phyloP scores from a whole-genome alignment of 2,888 invertebrate genomes.

The Galerucella pusilla region DNA sequence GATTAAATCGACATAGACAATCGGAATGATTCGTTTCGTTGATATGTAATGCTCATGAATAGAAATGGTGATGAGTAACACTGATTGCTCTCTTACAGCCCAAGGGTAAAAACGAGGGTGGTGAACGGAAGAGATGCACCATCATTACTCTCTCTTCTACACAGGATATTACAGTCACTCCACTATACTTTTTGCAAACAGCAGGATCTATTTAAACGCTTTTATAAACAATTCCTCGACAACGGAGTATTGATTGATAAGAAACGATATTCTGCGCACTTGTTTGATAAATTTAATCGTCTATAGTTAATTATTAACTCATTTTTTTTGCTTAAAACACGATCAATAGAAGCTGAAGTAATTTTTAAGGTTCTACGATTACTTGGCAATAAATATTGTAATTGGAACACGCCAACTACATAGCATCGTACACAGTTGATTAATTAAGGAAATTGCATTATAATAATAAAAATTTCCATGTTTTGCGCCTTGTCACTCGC shows the following conservation, averaged over 20 bases:
- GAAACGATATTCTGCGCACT: background rate
- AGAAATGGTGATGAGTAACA: slow-evolving; percentile 59
- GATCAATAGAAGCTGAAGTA: background rate
- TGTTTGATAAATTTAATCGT: background rate
- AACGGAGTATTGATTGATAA: slow-evolving; percentile 1
- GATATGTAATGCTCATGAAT: slow-evolving; percentile 59
- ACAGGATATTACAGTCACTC: slow-evolving; percentile 51
- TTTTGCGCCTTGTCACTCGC: background rate
- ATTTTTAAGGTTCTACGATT: background rate
- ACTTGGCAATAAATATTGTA: slow-evolving; percentile 4
- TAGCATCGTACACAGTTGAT: background rate
- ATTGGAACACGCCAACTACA: background rate
- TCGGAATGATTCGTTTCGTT: slow-evolving; percentile 52
- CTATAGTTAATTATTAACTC: too few relatives aligned
- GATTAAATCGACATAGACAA: slow-evolving; percentile 59
- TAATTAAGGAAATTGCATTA: slow-evolving; percentile 12
- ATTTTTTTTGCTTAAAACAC: too few relatives aligned
- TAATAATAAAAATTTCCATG: slow-evolving; percentile 1
- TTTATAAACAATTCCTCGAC: background rate
- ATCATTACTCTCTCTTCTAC: slow-evolving; percentile 47
- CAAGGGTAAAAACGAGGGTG: slow-evolving; percentile 37
- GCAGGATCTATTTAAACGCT: slow-evolving; percentile 4
- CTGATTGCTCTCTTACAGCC: slow-evolving; percentile 57
- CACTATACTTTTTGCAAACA: slow-evolving; percentile 26
- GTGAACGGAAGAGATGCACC: slow-evolving; percentile 35